Evolutionary conservation across 2,888 invertebrate species (phyloP).

Genomic region (Auanema sp.): DNA sequence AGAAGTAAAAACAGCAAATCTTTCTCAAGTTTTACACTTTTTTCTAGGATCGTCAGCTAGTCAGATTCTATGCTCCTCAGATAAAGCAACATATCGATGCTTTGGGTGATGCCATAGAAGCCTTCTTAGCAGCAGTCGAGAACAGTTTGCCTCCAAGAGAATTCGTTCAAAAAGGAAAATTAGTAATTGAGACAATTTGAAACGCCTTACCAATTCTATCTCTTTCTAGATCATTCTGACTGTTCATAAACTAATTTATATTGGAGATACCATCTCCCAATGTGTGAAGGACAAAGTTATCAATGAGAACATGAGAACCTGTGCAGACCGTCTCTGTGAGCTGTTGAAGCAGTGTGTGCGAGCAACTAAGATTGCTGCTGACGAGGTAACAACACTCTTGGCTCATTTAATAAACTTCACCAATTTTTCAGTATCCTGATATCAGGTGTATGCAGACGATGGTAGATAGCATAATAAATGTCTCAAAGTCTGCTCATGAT

Average conservation of each 20-base stretch:
- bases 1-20: background rate
- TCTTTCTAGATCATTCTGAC: slow-evolving; percentile 72
- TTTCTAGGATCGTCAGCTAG: slow-evolving; percentile 69
- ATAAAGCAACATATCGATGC: slow-evolving; percentile 82
- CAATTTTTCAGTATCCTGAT: slow-evolving; percentile 75
- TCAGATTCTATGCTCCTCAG: slow-evolving; percentile 85
- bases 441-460: slow-evolving; percentile 87
- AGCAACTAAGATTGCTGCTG: slow-evolving; percentile 86
- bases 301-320: slow-evolving; percentile 16
- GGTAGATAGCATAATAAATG: slow-evolving; percentile 85
- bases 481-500: slow-evolving; percentile 82
- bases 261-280: slow-evolving; percentile 86
- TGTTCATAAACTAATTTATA: slow-evolving; percentile 88
- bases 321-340: slow-evolving; percentile 72
- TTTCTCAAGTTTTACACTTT: background rate
- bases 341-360: slow-evolving; percentile 81
- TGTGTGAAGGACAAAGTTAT: slow-evolving; percentile 24
- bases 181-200: slow-evolving; percentile 70
- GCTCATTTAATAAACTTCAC: background rate
- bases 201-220: background rate
- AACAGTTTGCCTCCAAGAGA: slow-evolving; percentile 89
- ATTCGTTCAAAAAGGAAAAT: slow-evolving; percentile 89
- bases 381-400: slow-evolving; percentile 68
- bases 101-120: slow-evolving; percentile 85
- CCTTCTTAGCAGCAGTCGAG: slow-evolving; percentile 86